Base-by-base conservation (phyloP, 1,140 invertebrate species). In the Drosophila pseudoananassae region DNA sequence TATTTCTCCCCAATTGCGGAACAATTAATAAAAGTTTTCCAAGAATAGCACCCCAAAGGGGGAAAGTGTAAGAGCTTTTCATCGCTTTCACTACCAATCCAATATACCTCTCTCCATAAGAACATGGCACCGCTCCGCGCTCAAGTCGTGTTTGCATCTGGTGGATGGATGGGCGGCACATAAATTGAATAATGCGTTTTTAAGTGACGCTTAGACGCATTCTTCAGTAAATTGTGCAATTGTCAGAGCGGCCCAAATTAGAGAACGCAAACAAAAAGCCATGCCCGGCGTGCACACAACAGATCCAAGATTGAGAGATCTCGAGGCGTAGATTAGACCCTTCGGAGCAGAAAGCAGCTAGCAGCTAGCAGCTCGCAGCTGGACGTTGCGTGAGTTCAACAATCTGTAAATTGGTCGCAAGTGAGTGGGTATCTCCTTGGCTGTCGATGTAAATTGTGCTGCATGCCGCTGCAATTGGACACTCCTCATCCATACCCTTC, bases 151-250 rank as follows among this genome's bases (percentile, higher is more conserved):
- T 23, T 10, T 8, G 12, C 64, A 64, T 68, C 38, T 65, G 20
- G 31, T n/a, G 27, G n/a, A 51, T 52, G 50, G 14, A 46, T 46
- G 43, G 43, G 17, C 43, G 43, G 43, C 15, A 10, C 60, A 69
- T 79, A 68, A 90, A 90, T 87, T 87, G 76, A 90, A 90, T 90
- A 90, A 90, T 90, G 76, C 70, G 78, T 87, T 90, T 80, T 90
- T 87, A 90, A 90, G 87, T 90, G 82, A 80, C 60, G 87, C 81
- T 90, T 80, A 87, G 87, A 90, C 76, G 73, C 87, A 90, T 90
- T 90, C 88, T 82, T 87, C 69, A 77, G 52, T 78, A 87, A 80
- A 90, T 90, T 90, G 81, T 79, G 74, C 87, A 90, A 90, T 90
- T 90, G 87, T 78, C 49, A 56, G 75, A 75, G 56, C 77, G 55